A percentile compares a stretch with the other conserved stretches of the same genome.
Conservation (phyloP, 2,113 vertebrate genomes). For the Cinclus mexicanus region DNA sequence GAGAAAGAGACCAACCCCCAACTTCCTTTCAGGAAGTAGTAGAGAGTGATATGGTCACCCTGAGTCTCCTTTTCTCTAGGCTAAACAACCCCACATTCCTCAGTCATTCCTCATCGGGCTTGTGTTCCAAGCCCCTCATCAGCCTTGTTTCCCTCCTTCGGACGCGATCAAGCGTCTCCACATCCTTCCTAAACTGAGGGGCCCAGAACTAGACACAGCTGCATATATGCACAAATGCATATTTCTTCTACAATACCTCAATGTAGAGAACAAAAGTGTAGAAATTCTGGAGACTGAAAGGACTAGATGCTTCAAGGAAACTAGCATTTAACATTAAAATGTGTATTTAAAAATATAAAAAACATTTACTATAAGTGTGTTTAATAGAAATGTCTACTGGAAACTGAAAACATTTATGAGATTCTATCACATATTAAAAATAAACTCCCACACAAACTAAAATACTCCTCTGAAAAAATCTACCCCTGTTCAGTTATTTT, state of each 20-base stretch:
- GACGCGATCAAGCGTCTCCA: too few relatives aligned
- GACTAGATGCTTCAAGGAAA: background rate
- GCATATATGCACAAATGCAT: background rate
- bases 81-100: too few relatives aligned
- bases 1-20: too few relatives aligned
- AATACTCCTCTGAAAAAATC: conserved; percentile 17
- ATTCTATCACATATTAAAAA: conserved; percentile 45
- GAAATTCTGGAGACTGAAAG: background rate
- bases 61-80: too few relatives aligned
- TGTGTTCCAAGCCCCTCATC: too few relatives aligned
- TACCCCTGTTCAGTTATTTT: conserved; percentile 29
- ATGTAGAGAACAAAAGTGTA: background rate
- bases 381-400: conserved; percentile 17
- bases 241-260: background rate
- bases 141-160: too few relatives aligned
- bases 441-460: conserved; percentile 32
- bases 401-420: conserved; percentile 32
- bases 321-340: background rate
- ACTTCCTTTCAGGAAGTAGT: too few relatives aligned
- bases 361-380: background rate
- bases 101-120: too few relatives aligned
- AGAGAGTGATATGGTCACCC: too few relatives aligned
- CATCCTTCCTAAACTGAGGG: too few relatives aligned
- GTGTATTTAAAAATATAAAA: conserved; percentile 17
- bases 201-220: too few relatives aligned